phyloP scores from a whole-genome alignment of 2,797 vertebrate genomes.

The Picus viridis region DNA sequence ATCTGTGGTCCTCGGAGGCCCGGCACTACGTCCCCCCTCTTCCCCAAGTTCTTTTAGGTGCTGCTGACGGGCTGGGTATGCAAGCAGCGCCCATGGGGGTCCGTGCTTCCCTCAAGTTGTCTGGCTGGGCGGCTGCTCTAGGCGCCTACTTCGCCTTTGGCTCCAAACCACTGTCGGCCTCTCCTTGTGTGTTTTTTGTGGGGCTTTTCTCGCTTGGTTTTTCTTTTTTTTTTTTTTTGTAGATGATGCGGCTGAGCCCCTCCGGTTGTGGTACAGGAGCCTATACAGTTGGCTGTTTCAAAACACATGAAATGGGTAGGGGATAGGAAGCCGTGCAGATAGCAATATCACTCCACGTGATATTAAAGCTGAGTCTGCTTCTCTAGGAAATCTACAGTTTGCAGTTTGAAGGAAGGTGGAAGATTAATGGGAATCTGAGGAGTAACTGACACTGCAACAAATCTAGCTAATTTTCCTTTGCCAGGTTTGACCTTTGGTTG shows the following conservation, averaged over 20 bases:
- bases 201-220: neutral
- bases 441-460: accelerated
- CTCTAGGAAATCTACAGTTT: accelerated
- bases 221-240: no score
- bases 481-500: neutral
- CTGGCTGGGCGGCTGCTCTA: neutral
- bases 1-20: neutral
- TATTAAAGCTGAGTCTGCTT: accelerated
- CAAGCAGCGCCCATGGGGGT: no score
- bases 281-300: accelerated
- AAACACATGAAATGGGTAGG: accelerated
- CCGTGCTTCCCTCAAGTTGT: neutral
- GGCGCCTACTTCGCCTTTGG: neutral
- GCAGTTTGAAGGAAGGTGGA: accelerated
- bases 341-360: accelerated
- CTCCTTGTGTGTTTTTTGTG: neutral
- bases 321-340: neutral
- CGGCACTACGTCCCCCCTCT: neutral
- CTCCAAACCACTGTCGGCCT: neutral
- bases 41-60: neutral
- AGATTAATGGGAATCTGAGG: no score
- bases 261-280: no score
- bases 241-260: no score
- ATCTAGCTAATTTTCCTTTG: neutral
- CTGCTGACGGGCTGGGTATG: neutral